These are phyloP conservation scores for Hoplodrina ambigua DNA, from an alignment of 2,888 invertebrate species.

Conservation along the genomic window DNA sequence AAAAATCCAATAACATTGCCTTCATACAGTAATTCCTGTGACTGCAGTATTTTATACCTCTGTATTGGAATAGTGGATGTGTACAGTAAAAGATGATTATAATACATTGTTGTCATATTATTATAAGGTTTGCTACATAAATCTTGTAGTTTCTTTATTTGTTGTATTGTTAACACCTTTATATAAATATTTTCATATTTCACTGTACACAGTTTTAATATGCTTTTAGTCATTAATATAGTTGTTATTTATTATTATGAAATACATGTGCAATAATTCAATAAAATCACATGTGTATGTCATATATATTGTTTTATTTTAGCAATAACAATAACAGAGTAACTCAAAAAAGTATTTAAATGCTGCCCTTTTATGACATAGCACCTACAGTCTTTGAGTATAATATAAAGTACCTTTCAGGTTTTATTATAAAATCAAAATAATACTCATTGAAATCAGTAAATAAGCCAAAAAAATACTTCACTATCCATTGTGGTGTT, in stretches of 20 bases:
- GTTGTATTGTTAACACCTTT: constrained; percentile 25
- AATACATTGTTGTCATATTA: constrained; percentile 15
- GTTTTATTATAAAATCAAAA: background rate
- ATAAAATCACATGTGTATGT: constrained; percentile 64
- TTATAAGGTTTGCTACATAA: background rate
- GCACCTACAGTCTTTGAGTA: background rate
- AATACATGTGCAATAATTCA: constrained; percentile 59
- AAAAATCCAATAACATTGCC: constrained; percentile 32
- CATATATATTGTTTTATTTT: constrained; percentile 52
- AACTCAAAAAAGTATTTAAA: background rate
- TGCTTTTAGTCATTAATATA: constrained; percentile 70
- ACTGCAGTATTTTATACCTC: constrained; percentile 65
- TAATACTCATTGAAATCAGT: background rate
- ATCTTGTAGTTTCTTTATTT: constrained; percentile 7
- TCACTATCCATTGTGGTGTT: background rate
- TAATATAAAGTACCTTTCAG: background rate
- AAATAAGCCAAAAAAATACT: background rate
- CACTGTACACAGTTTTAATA: constrained; percentile 62
- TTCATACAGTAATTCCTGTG: constrained; percentile 46
- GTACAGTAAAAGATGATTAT: constrained; percentile 59
- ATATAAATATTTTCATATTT: constrained; percentile 50
- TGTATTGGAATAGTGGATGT: constrained; percentile 51
- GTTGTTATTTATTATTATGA: constrained; percentile 68
- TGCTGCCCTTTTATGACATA: background rate
- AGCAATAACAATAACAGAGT: constrained; percentile 11